Conservation (phyloP, 1,140 invertebrate species). For the Sitobion miscanthi region DNA sequence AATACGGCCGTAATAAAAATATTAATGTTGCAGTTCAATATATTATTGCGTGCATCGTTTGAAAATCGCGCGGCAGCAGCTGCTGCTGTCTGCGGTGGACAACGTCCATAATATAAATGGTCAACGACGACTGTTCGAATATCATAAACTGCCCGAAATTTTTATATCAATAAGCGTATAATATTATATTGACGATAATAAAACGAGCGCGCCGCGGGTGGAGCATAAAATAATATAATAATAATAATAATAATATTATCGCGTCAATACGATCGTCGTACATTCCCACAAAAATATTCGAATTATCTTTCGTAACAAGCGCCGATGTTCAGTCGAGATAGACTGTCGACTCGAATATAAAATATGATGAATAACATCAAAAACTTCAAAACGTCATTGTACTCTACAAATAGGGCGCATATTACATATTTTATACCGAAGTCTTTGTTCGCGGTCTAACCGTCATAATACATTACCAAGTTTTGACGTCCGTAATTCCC, state of each 20-base stretch:
- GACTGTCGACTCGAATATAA: background rate
- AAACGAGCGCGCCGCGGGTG: background rate
- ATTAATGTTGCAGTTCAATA: background rate
- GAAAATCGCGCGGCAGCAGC: background rate
- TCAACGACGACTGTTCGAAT: background rate
- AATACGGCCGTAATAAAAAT: background rate
- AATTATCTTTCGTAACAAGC: background rate
- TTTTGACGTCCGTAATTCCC: background rate
- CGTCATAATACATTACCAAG: background rate
- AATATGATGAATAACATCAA: constrained; percentile 11
- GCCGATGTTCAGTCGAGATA: background rate
- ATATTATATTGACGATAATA: background rate
- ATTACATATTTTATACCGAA: constrained; percentile 1
- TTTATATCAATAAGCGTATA: background rate
- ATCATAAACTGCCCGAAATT: background rate
- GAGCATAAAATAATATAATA: no score
- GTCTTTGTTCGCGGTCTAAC: background rate
- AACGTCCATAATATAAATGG: background rate
- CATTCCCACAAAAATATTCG: background rate
- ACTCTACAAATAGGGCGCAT: background rate
- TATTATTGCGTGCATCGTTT: background rate
- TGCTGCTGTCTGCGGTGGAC: background rate
- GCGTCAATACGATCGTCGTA: background rate
- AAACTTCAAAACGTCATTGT: constrained; percentile 11
- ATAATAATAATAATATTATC: background rate